These are phyloP conservation scores for Drosophila baimaii DNA, from an alignment of 1,140 invertebrate species.

Conservation along the genomic window DNA sequence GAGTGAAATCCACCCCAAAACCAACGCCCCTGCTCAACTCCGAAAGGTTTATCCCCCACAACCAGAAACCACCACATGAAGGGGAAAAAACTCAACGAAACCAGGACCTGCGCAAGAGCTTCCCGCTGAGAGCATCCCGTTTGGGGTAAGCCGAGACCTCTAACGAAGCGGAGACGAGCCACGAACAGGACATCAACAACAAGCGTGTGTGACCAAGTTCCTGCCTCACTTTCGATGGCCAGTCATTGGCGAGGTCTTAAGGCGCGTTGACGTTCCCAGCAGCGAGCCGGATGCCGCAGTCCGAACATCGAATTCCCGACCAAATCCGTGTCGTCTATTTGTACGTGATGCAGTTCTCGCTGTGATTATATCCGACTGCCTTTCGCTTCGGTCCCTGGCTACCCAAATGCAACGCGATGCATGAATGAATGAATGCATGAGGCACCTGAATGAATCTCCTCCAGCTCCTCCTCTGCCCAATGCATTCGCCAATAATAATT, in stretches of 20 bases:
- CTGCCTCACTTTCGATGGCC: conserved; percentile 40
- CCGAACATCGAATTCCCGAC: conserved; percentile 24
- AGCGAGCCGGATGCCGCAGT: conserved; percentile 30
- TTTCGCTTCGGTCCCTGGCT: conserved; percentile 22
- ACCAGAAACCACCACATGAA: conserved; percentile 1
- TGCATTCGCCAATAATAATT: conserved; percentile 24
- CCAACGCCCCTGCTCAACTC: background rate
- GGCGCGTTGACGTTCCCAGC: conserved; percentile 63
- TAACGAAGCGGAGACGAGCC: conserved; percentile 11
- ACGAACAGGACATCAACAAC: conserved; percentile 32
- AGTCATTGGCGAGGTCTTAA: conserved; percentile 77
- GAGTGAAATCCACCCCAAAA: background rate
- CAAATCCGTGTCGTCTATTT: conserved; percentile 40
- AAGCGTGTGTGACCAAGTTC: conserved; percentile 47
- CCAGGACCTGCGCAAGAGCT: conserved; percentile 47
- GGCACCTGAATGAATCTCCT: conserved; percentile 14
- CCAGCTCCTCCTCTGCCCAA: too few species aligned
- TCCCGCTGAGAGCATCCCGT: conserved; percentile 5
- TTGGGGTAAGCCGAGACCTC: conserved; percentile 21
- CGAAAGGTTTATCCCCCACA: background rate
- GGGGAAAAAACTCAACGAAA: conserved; percentile 48
- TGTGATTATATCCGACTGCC: conserved; percentile 25
- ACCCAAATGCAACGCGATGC: conserved; percentile 13
- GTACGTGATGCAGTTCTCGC: conserved; percentile 43
- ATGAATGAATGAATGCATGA: conserved; percentile 35